phyloP scores from a whole-genome alignment of 2,113 vertebrate species.

The Tetrax tetrax region DNA sequence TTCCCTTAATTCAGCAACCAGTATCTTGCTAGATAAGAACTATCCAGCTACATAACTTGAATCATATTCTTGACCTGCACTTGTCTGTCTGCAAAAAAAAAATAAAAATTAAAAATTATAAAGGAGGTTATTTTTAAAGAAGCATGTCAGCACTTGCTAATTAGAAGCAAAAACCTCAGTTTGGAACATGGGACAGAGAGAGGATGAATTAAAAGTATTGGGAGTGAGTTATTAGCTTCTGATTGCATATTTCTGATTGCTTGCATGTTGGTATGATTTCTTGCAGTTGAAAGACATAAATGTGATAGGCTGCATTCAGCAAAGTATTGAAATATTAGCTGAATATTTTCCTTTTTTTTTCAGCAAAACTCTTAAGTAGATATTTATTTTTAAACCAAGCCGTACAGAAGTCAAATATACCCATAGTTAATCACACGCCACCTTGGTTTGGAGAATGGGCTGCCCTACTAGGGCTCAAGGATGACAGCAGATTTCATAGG shows the following conservation, averaged over 20 bases:
- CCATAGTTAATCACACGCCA: accelerated
- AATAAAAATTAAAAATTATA: neutral
- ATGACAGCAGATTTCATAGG: neutral
- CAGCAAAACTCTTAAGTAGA: neutral
- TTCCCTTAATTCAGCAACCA: neutral
- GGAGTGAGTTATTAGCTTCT: neutral
- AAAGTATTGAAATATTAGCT: neutral
- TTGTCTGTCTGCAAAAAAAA: neutral
- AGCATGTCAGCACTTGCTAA: neutral
- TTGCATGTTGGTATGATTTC: neutral
- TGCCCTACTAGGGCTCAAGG: neutral
- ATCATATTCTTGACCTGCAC: neutral
- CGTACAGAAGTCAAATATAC: neutral
- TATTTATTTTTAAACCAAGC: neutral
- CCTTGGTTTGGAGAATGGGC: neutral
- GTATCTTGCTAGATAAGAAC: neutral
- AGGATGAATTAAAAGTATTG: constrained; percentile 32
- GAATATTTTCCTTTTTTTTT: neutral
- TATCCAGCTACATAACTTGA: neutral
- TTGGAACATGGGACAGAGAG: neutral
- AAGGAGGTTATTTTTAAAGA: neutral
- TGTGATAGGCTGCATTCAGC: neutral
- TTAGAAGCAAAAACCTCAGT: neutral
- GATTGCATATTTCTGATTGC: constrained; percentile 40
- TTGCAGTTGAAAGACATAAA: neutral